A percentile compares a stretch with the other conserved stretches of the same genome.
phyloP scores from a whole-genome alignment of 2,797 vertebrate species.

The Rhyacichthys aspro region DNA sequence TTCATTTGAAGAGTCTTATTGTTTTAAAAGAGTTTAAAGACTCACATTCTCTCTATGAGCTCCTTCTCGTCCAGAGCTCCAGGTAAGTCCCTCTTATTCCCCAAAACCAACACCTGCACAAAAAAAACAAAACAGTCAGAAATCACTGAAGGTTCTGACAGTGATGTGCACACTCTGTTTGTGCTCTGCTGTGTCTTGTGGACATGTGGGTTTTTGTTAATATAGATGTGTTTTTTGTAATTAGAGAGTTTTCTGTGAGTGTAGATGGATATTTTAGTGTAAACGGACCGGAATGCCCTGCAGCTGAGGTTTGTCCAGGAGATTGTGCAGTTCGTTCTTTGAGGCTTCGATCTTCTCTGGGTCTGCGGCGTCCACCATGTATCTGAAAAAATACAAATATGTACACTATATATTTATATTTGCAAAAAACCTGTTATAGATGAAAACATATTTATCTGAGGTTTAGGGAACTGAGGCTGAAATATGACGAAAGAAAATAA shows the following conservation, averaged over 20 bases:
- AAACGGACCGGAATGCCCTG: slow-evolving; percentile 95
- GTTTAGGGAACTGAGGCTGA: too few relatives aligned
- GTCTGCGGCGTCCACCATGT: slow-evolving; percentile 98
- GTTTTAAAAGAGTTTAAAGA: too few relatives aligned
- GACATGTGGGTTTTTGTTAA: too few relatives aligned
- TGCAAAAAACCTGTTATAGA: too few relatives aligned
- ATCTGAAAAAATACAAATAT: slow-evolving; percentile 72
- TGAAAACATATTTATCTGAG: too few relatives aligned
- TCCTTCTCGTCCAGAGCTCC: slow-evolving; percentile 96
- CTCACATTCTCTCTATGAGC: slow-evolving; percentile 96
- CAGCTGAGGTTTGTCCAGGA: slow-evolving; percentile 97
- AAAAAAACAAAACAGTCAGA: background rate
- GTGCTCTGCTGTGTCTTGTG: background rate
- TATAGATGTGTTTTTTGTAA: background rate
- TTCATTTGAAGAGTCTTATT: too few relatives aligned
- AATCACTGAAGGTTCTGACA: too few relatives aligned
- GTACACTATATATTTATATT: too few relatives aligned
- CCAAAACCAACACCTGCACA: slow-evolving; percentile 90
- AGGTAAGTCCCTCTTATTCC: slow-evolving; percentile 92
- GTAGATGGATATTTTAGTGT: background rate
- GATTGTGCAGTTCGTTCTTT: slow-evolving; percentile 96
- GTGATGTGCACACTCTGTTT: too few relatives aligned
- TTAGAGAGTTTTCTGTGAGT: background rate
- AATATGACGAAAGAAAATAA: background rate
- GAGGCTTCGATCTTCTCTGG: slow-evolving; percentile 97